Evolutionary conservation across 2,888 invertebrate genomes (phyloP).

Genomic region (Micoletzkya japonica): DNA sequence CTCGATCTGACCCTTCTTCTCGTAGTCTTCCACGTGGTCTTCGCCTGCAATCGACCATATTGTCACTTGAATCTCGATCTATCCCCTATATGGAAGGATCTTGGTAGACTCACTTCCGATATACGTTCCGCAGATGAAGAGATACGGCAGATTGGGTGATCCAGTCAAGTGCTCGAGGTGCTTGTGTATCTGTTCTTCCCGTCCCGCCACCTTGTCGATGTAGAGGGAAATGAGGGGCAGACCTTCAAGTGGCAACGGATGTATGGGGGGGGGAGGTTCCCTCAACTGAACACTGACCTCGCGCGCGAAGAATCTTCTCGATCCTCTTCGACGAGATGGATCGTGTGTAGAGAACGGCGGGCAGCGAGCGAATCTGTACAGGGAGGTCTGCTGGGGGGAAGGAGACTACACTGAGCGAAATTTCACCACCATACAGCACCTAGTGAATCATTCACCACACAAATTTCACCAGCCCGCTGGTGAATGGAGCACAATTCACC

Average conservation of each 20-base stretch:
- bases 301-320: conserved; percentile 28
- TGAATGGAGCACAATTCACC: too few relatives aligned
- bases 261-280: conserved; percentile 42
- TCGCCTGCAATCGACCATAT: conserved; percentile 42
- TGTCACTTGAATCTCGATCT: too few relatives aligned
- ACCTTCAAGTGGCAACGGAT: conserved; percentile 33
- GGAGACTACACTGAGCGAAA: neutral
- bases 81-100: too few relatives aligned
- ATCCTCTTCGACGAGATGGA: conserved; percentile 43
- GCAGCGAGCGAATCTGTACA: conserved; percentile 59
- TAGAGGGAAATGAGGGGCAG: conserved; percentile 61
- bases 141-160: conserved; percentile 58
- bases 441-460: too few relatives aligned
- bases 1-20: conserved; percentile 59
- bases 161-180: conserved; percentile 60
- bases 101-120: conserved; percentile 60
- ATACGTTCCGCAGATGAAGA: conserved; percentile 63
- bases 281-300: conserved; percentile 38
- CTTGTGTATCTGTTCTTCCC: conserved; percentile 40
- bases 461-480: too few relatives aligned
- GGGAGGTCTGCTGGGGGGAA: neutral
- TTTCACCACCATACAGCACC: too few relatives aligned
- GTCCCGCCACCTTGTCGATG: conserved; percentile 55
- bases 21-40: conserved; percentile 61
- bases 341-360: conserved; percentile 60